These are phyloP conservation scores for Lontra canadensis DNA, from an alignment of 2,113 vertebrate species.

Conservation along the genomic window DNA sequence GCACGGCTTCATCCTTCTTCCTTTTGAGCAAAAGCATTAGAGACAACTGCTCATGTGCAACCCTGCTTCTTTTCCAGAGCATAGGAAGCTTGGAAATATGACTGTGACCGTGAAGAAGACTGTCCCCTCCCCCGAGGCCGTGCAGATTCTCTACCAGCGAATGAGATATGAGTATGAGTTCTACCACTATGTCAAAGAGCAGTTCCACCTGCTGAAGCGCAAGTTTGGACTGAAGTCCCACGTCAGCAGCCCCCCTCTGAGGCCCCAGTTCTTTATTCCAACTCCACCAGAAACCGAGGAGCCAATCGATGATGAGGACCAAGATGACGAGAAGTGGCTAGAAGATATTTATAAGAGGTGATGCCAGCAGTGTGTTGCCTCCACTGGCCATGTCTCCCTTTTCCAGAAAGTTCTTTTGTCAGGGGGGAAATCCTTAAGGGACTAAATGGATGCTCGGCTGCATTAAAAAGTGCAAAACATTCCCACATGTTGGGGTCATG, in stretches of 20 bases:
- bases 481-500: conserved; percentile 79
- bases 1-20: rapidly evolving
- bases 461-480: conserved; percentile 82
- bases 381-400: conserved; percentile 70
- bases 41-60: background rate
- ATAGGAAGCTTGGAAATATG: conserved; percentile 96
- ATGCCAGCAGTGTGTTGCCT: conserved; percentile 75
- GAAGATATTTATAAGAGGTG: conserved; percentile 92
- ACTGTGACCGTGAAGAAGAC: conserved; percentile 97
- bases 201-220: conserved; percentile 96
- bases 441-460: conserved; percentile 80
- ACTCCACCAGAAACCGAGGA: conserved; percentile 92
- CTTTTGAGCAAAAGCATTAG: background rate
- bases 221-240: conserved; percentile 96
- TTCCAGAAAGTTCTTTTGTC: conserved; percentile 81
- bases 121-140: conserved; percentile 93
- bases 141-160: conserved; percentile 96
- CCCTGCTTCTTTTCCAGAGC: conserved; percentile 86
- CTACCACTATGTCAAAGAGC: conserved; percentile 96
- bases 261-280: conserved; percentile 89
- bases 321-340: conserved; percentile 93
- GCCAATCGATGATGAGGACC: conserved; percentile 89
- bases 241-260: conserved; percentile 79
- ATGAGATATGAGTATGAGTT: conserved; percentile 98
- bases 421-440: conserved; percentile 80